These are phyloP conservation scores for Lamellibrachia luymesi DNA, from an alignment of 1,140 invertebrate genomes.

Conservation along the genomic window DNA sequence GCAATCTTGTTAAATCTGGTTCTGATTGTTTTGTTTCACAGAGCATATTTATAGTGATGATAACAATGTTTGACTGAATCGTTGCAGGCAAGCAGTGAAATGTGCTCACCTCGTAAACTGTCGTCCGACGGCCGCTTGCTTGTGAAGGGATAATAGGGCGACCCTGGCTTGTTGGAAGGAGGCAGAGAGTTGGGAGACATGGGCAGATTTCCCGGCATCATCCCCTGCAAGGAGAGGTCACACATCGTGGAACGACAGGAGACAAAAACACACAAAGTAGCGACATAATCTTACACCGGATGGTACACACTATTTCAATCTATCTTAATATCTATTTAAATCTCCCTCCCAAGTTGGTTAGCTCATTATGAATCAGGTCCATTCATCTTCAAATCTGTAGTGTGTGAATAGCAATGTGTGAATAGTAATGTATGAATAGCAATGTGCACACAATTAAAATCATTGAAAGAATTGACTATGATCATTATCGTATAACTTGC, in stretches of 20 bases:
- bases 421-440: too few relatives aligned
- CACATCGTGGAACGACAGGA: background rate
- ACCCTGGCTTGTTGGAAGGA: conserved; percentile 32
- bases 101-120: background rate
- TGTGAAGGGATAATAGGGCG: conserved; percentile 23
- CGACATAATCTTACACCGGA: background rate
- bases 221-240: conserved; percentile 30
- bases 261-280: too few relatives aligned
- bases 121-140: background rate
- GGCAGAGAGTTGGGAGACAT: conserved; percentile 37
- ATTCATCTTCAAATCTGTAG: too few relatives aligned
- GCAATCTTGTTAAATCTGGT: too few relatives aligned
- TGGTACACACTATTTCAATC: background rate
- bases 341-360: too few relatives aligned
- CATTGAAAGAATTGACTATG: too few relatives aligned
- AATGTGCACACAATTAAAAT: too few relatives aligned
- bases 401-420: too few relatives aligned
- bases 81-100: background rate
- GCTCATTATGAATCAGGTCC: too few relatives aligned
- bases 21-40: too few relatives aligned
- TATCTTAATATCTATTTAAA: background rate
- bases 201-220: conserved; percentile 36
- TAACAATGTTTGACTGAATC: background rate
- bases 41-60: too few relatives aligned
- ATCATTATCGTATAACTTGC: too few relatives aligned